phyloP scores from a whole-genome alignment of 1,140 invertebrate genomes.

The Zaprionus inermis region DNA sequence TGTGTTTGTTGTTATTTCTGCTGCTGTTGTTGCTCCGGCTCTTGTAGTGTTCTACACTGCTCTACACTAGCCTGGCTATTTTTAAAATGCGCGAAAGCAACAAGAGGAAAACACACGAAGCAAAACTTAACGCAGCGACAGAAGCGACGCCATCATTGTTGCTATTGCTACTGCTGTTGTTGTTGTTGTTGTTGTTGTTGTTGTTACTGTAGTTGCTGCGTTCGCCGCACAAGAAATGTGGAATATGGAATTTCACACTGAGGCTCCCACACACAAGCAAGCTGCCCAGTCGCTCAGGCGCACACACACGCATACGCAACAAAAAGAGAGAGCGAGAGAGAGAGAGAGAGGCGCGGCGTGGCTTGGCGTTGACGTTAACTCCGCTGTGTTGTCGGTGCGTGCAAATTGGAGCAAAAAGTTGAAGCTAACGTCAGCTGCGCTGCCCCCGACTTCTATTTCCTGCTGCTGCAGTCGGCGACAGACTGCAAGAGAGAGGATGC shows the following conservation, averaged over 20 bases:
- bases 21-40: constrained; percentile 22
- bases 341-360: background rate
- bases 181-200: constrained; percentile 28
- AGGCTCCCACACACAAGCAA: constrained; percentile 45
- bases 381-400: constrained; percentile 46
- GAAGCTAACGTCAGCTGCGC: constrained; percentile 22
- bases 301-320: constrained; percentile 14
- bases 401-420: constrained; percentile 67
- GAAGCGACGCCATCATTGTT: constrained; percentile 50
- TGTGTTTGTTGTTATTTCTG: constrained; percentile 37
- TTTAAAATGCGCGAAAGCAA: constrained; percentile 75
- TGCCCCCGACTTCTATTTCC: constrained; percentile 41
- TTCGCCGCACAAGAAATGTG: constrained; percentile 65
- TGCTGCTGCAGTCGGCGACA: constrained; percentile 40
- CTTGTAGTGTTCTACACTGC: constrained; percentile 37
- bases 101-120: constrained; percentile 61
- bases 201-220: constrained; percentile 50
- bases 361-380: constrained; percentile 22
- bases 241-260: constrained; percentile 73
- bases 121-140: constrained; percentile 60
- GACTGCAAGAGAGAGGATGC: constrained; percentile 1
- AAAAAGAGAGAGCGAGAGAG: background rate
- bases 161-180: constrained; percentile 28
- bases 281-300: no score
- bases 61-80: constrained; percentile 66